phyloP scores from a whole-genome alignment of 2,888 invertebrate species.

The Tetropium fuscum region DNA sequence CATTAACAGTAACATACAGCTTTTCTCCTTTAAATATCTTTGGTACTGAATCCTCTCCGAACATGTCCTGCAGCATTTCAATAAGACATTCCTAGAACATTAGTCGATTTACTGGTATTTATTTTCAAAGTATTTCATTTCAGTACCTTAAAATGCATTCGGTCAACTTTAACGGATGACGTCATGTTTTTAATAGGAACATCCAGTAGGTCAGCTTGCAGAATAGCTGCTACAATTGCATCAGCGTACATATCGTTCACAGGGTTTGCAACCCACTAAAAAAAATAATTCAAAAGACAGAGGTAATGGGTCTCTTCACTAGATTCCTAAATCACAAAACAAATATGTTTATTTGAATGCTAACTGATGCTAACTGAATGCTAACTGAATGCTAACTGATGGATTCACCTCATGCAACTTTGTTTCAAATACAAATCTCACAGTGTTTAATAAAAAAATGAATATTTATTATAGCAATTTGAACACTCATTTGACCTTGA shows the following conservation, averaged over 20 bases:
- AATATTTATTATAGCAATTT: too few relatives aligned
- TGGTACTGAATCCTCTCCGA: conserved; percentile 93
- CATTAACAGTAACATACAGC: conserved; percentile 86
- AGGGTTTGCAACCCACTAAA: conserved; percentile 92
- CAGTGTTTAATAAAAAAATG: too few relatives aligned
- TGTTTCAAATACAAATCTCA: too few relatives aligned
- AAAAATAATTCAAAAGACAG: conserved; percentile 1
- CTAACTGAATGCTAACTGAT: too few relatives aligned
- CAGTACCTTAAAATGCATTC: conserved; percentile 87
- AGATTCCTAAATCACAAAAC: too few relatives aligned
- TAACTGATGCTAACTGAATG: too few relatives aligned
- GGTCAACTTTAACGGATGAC: conserved; percentile 81
- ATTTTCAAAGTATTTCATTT: not conserved
- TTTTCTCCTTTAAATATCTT: conserved; percentile 94
- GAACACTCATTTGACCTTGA: too few relatives aligned
- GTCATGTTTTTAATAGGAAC: conserved; percentile 72
- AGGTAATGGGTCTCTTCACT: too few relatives aligned
- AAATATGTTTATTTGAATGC: too few relatives aligned
- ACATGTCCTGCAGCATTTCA: conserved; percentile 94
- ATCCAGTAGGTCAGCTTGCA: conserved; percentile 83
- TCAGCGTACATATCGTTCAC: conserved; percentile 99
- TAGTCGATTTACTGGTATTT: not conserved
- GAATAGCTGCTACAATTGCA: conserved; percentile 88
- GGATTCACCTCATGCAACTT: too few relatives aligned
- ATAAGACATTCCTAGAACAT: conserved; percentile 81